Percentiles rank a stretch among this genome's conserved stretches.
phyloP scores from a whole-genome alignment of 92 coral and sea anemone species.

The Zoanthus sociatus region DNA sequence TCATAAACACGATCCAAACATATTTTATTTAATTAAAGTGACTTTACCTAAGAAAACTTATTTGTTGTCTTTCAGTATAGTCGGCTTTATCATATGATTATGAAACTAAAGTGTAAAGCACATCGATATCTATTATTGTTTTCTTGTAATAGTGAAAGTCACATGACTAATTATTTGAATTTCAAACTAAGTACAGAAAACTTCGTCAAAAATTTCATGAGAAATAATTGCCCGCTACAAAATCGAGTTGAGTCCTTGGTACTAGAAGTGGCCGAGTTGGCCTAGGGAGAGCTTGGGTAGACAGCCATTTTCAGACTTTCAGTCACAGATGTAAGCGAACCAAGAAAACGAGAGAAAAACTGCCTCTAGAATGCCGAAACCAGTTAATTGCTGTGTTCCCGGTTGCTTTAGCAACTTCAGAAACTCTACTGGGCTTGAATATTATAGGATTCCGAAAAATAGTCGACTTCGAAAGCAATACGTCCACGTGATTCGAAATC shows the following conservation, averaged over 20 bases:
- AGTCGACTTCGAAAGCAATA: constrained; percentile 42
- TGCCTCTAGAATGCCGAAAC: constrained; percentile 12
- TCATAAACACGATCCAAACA: too few species aligned
- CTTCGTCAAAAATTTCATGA: too few species aligned
- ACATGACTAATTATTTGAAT: too few species aligned
- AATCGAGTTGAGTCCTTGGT: constrained; percentile 19
- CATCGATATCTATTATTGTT: too few species aligned
- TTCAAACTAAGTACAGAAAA: too few species aligned
- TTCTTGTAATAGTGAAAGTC: too few species aligned
- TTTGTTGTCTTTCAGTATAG: too few species aligned
- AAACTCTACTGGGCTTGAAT: constrained; percentile 17
- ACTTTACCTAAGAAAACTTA: too few species aligned
- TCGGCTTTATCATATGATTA: too few species aligned
- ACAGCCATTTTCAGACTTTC: constrained; percentile 20
- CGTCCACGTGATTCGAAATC: constrained; percentile 44
- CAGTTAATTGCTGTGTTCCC: neutral
- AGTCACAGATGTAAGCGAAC: constrained; percentile 15
- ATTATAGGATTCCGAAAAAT: constrained; percentile 43
- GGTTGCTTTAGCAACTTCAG: constrained; percentile 19
- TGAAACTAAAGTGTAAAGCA: too few species aligned
- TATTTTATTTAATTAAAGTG: too few species aligned
- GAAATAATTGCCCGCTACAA: constrained; percentile 15
- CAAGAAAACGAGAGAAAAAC: constrained; percentile 30
- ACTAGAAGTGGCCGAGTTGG: constrained; percentile 19
- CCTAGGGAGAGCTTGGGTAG: neutral